phyloP scores from a whole-genome alignment of 2,888 invertebrate species.

The Drosophila emarginata region DNA sequence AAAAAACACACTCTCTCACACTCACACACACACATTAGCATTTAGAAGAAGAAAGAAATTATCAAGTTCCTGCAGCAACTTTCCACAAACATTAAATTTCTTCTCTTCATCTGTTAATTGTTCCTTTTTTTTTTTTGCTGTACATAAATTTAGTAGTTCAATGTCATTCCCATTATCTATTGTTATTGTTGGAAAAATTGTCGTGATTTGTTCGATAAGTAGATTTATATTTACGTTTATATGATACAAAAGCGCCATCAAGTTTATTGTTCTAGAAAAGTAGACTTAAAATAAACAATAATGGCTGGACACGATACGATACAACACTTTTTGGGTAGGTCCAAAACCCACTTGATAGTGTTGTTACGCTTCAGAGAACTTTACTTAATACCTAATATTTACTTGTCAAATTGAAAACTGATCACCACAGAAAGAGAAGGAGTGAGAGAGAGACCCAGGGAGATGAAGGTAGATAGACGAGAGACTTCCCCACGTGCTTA shows the following conservation, averaged over 20 bases:
- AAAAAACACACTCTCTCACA: no score
- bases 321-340: not conserved
- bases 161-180: not conserved
- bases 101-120: not conserved
- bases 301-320: not conserved
- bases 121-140: no score
- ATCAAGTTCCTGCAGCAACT: not conserved
- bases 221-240: slow-evolving; percentile 1
- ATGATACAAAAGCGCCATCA: slow-evolving; percentile 8
- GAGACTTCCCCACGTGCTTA: not conserved
- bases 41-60: no score
- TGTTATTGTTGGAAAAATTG: not conserved
- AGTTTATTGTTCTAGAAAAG: slow-evolving; percentile 1
- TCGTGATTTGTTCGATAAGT: not conserved
- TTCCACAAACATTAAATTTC: not conserved
- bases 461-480: no score
- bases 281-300: not conserved
- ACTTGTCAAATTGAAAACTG: slow-evolving; percentile 2
- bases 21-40: not conserved
- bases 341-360: not conserved
- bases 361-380: slow-evolving; percentile 5
- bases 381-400: not conserved
- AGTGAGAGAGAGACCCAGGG: no score
- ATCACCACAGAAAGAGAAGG: not conserved
- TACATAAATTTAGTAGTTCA: not conserved